Evolutionary conservation across 2,113 vertebrate species (phyloP), one percentile per base, ranked within the genome.

Genomic region (Aythya baeri): DNA sequence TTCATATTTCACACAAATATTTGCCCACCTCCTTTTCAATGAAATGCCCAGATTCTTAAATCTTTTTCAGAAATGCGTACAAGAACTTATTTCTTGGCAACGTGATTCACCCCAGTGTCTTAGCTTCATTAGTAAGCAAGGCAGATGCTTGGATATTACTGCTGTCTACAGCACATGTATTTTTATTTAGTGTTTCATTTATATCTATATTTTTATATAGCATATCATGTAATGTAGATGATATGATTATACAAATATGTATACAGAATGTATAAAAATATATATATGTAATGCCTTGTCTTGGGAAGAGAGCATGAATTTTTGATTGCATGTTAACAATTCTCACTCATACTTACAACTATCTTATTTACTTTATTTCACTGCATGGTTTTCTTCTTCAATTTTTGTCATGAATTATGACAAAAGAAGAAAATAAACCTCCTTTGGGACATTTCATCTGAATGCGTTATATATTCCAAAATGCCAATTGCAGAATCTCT

Each of bases 81-180:
- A 90, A 75, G 43, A 91, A 90, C 46, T 80, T 25, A 65, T 72
- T 95, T 86, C 90, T 82, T 73, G 66, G 85, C 82, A 97, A 63
- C 58, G 59, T 83, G 87, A 86, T 55, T 96, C 81, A 93, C 55
- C 88, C 55, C 65, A 38, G 55, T 88, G 68, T 83, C 62, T 77
- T 67, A 88, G 74, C 59, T 94, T 96, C 93, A 96, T 97, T 96
- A 96, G 91, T n/a, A 96, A 89, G 81, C 91, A 76, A 93, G 78
- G 41, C 87, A 96, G 68, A 83, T 74, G 80, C 89, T 80, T 76
- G 84, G 72, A 91, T 67, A 80, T 36, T 59, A 62, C 3, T 61
- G 63, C 72, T 81, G 67, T 92, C 87, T 95, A 66, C 49, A 86
- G 81, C 71, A 89, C 59, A 91, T 66, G 70, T 34, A 61, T 85